A percentile compares a stretch with the other conserved stretches of the same genome.
Conservation (phyloP, 2,113 vertebrate genomes). For the Oreochromis spilurus region DNA sequence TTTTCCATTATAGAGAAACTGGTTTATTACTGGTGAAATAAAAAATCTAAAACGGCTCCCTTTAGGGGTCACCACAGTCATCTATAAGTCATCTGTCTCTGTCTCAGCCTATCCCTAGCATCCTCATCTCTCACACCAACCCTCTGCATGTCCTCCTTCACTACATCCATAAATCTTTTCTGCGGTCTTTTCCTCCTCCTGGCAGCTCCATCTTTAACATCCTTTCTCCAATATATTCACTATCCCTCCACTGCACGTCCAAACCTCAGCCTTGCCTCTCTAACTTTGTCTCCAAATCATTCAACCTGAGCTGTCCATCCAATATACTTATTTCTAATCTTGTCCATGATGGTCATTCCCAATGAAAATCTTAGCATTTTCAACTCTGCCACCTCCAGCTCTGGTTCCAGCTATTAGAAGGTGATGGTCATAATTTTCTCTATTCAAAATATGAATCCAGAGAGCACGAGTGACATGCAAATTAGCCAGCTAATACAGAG, state of each 20-base stretch:
- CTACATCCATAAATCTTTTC: not conserved
- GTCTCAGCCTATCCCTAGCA: not conserved
- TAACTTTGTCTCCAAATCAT: not conserved
- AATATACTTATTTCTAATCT: not conserved
- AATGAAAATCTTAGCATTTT: not conserved
- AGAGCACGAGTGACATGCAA: slow-evolving; percentile 9
- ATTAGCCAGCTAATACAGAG: slow-evolving; percentile 3
- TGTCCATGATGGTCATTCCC: not conserved
- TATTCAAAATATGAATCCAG: not conserved
- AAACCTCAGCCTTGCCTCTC: not conserved
- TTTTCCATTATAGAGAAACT: not conserved
- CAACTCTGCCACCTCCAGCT: not conserved
- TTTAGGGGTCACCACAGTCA: not conserved
- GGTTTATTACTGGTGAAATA: not conserved
- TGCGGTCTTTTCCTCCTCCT: not conserved
- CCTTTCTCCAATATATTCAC: not conserved
- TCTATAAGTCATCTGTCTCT: not conserved
- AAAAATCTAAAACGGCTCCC: not conserved
- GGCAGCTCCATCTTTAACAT: not conserved
- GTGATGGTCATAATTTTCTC: not conserved
- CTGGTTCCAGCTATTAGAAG: not conserved
- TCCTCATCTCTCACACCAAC: not conserved
- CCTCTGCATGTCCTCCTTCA: not conserved
- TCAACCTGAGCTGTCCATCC: not conserved
- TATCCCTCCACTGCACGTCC: not conserved